Percentiles rank a stretch among this genome's conserved stretches.
These are phyloP conservation scores for Hippocampus zosterae DNA, from an alignment of 2,113 vertebrate genomes.

Conservation along the genomic window DNA sequence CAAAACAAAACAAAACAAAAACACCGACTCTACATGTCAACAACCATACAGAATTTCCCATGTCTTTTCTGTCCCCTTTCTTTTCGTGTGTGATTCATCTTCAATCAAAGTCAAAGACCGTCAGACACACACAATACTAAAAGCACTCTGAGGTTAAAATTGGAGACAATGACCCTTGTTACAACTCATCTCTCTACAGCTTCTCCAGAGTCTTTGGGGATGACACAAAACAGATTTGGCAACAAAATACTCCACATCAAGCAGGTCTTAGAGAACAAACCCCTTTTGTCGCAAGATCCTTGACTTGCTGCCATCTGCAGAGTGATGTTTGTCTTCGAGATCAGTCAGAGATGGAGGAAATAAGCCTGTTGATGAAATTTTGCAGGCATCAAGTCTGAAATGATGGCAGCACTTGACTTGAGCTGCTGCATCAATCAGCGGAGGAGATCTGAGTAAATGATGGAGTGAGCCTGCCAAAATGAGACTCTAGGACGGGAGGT, in stretches of 20 bases:
- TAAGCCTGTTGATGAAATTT: slow-evolving; percentile 13
- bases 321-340: slow-evolving; percentile 11
- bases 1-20: neutral
- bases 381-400: slow-evolving; percentile 14
- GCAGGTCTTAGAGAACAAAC: slow-evolving; percentile 3
- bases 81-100: neutral
- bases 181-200: neutral
- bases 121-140: neutral
- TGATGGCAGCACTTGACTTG: slow-evolving; percentile 26
- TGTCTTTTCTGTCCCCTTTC: neutral
- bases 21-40: neutral
- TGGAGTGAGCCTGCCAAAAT: slow-evolving; percentile 6
- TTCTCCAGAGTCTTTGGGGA: slow-evolving; percentile 9
- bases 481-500: slow-evolving; percentile 2
- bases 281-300: neutral
- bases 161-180: slow-evolving; percentile 11
- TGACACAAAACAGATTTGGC: neutral
- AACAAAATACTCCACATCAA: slow-evolving; percentile 10
- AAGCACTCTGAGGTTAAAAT: neutral
- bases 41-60: neutral
- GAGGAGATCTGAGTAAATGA: slow-evolving; percentile 1
- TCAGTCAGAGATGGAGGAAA: slow-evolving; percentile 10
- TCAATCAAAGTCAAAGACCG: neutral
- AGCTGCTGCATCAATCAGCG: slow-evolving; percentile 20
- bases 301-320: slow-evolving; percentile 7